Base-by-base conservation (phyloP, 1,140 invertebrate genomes). In the Helicoverpa armigera region DNA sequence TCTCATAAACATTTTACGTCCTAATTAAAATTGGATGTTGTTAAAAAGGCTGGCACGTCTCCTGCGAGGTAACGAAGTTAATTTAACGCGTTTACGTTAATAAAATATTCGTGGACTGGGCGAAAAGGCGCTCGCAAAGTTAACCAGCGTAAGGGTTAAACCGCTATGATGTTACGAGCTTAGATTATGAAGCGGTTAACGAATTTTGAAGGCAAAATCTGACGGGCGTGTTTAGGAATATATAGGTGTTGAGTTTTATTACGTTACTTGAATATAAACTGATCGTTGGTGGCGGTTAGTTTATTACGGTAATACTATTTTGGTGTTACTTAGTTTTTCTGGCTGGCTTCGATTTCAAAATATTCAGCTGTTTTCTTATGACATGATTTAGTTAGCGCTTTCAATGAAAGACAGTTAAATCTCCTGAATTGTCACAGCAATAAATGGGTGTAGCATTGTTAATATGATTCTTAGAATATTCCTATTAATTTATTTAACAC, bases 81-180 rank as follows among this genome's bases (percentile, higher is more conserved):
- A 88, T 86, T 82, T 80, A 85, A 86, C 85, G 73, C 76, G 83
- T 79, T 87, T 84, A 85, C 83, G 75, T 85, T 88, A 84, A 90
- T 90, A 90, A 90, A 90, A 90, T 90, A 90, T 90, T 86, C 83
- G 79, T 65, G 60, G 79, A 81, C 67, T 76, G 84, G 70, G 65
- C 69, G 77, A 85, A 86, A 85, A 87, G 83, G 80, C 61, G 75
- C 77, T 80, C 82, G 60, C 11, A 79, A 85, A 82, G 60, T 85
- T 63, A 86, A 83, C 63, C 75, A 80, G 78, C 58, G 84, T 79
- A 82, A 82, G 81, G 85, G 86, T 85, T 86, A 81, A 86, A 82
- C 82, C 86, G 56, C 35, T 16, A 75, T 83, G 76, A 78, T 80
- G 80, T 82, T 76, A 86, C 35, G 35, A 75, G 75, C 50, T 63